Base-by-base conservation (phyloP, 2,113 vertebrate species). In the Dipodomys stephensi region DNA sequence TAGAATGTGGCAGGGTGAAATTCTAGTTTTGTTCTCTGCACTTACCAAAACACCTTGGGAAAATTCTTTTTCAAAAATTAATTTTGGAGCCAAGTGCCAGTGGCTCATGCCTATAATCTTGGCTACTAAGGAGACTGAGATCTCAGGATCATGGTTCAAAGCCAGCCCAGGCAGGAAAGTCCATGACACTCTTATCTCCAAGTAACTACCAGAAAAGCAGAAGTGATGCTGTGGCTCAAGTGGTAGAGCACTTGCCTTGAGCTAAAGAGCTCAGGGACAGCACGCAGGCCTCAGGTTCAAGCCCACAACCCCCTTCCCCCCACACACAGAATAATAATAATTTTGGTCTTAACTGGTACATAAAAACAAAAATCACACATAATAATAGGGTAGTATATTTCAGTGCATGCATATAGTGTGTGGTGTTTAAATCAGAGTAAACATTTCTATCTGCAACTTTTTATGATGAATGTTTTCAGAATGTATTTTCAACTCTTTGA, bases 21-120 rank as follows among this genome's bases (percentile, higher is more conserved):
- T 88, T 94, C 91, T 81, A 78, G 35, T 87, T 77, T 73, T 95
- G 87, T 12, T 28, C 87, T 87, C 39, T 85, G 64, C 30, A 12
- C 49, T 84, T 82, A 32, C 5, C 22, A 72, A 3, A 68, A 67
- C 28, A 74, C 76, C 64, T 83, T 79, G 67, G n/a, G 28, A 74
- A 79, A 68, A n/a, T 90, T 77, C 25, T 44, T n/a, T 18, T 53
- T 39, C 39, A 39, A 39, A 39, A 32, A 64, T 64, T 81, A 57
- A 57, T 23, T 44, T 20, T 92, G n/a, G 39, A 39, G 39, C 39
- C 39, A 39, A 39, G 39, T 39, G 39, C 39, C 39, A 39, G 39
- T 39, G 39, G 39, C 39, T 39, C 39, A 39, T 39, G 39, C 39
- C 39, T 39, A 39, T 39, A 39, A 39, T 39, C 39, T 39, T 39